phyloP scores from a whole-genome alignment of 1,140 invertebrate genomes.

The Drosophila pallidifrons region DNA sequence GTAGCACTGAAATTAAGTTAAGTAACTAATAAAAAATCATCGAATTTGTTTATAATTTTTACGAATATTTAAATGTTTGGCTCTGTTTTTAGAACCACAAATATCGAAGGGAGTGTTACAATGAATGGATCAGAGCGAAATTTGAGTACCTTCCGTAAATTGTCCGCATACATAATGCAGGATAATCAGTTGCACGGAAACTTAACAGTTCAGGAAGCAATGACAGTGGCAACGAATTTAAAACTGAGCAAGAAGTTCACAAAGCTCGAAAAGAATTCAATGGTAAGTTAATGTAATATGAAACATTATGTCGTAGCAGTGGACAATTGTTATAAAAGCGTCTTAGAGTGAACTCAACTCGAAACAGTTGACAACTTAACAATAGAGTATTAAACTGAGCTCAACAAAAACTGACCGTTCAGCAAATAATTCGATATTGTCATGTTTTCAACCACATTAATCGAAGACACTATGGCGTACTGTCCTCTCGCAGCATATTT shows the following conservation, averaged over 20 bases:
- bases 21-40: too few species aligned
- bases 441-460: slow-evolving; percentile 28
- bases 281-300: slow-evolving; percentile 88
- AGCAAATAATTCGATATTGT: slow-evolving; percentile 29
- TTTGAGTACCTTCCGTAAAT: slow-evolving; percentile 95
- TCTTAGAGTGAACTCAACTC: too few species aligned
- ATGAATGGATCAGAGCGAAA: slow-evolving; percentile 95
- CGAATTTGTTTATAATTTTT: neutral
- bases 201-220: slow-evolving; percentile 96
- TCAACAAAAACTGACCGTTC: neutral
- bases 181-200: slow-evolving; percentile 98
- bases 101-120: slow-evolving; percentile 91
- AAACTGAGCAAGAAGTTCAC: slow-evolving; percentile 91
- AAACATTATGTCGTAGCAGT: neutral
- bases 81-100: slow-evolving; percentile 87
- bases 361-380: too few species aligned
- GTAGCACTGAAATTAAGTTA: too few species aligned
- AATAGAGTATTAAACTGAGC: too few species aligned
- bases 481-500: too few species aligned
- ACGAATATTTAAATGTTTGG: neutral
- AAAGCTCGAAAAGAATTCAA: slow-evolving; percentile 91
- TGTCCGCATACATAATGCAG: slow-evolving; percentile 99
- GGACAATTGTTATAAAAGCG: neutral
- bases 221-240: slow-evolving; percentile 95
- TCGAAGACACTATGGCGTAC: too few species aligned